Evolutionary conservation across 2,888 invertebrate genomes (phyloP), one percentile per base, ranked within the genome.

Genomic region (Pyrrhosoma nymphula): DNA sequence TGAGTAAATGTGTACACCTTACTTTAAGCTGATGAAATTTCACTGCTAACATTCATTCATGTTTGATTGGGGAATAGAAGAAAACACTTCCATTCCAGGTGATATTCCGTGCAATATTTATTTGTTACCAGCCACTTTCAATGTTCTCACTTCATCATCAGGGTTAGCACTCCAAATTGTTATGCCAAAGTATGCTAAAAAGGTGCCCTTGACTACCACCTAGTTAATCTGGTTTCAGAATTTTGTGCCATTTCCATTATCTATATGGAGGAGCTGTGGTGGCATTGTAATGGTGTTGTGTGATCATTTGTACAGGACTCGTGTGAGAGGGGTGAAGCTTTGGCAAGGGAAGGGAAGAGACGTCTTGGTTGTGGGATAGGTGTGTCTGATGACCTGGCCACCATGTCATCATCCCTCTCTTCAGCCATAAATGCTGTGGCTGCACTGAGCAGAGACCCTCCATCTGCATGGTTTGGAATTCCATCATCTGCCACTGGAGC

Each of bases 401-500:
- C 93, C 35, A 93, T 93, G 93, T 93, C 93, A 26, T 93, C 93
- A n/a, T 93, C 97, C n/a, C 97, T 97, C 96, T 97, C 98, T 96
- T 97, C 97, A 95, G 97, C 97, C 96, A 97, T 98, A 95, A 97
- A 98, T 55, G 98, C 98, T 95, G 97, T 97, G 63, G 97, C 98
- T 95, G 97, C 97, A 93, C 97, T 97, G 30, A 97, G 98, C 96
- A 97, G 97, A 90, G 99, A 99, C 96, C 98, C 98, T 95, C 99
- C 99, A n/a, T 98, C 99, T 96, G 98, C 99, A 96, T 99, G 99
- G 98, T 98, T 98, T 96, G 98, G 98, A 95, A 93, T 93, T 18
- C 69, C 93, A 26, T 93, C 93, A 23, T 93, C 93, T 47, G 69
- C 93, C 18, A n/a, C 93, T 47, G 93, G 93, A 69, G n/a, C 69